A percentile compares a stretch with the other conserved stretches of the same genome.
Evolutionary conservation across 2,888 invertebrate genomes (phyloP).

Genomic region (Agrypnus murinus): DNA sequence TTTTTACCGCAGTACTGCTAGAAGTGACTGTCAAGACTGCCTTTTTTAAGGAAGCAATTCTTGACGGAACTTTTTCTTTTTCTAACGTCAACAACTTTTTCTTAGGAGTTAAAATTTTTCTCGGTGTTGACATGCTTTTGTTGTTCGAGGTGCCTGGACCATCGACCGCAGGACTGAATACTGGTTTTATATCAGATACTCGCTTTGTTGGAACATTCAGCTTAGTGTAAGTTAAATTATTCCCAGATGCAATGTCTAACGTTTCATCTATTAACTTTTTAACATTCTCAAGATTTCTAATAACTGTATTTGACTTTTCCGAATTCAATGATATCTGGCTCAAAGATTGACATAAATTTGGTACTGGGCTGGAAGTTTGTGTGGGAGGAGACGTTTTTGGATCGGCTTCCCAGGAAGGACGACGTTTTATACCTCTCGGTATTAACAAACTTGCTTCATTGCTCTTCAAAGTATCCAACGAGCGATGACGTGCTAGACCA

Average conservation of each 20-base stretch:
- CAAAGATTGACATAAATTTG: slow-evolving; percentile 6
- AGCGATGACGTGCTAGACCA: slow-evolving; percentile 21
- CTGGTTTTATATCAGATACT: slow-evolving; percentile 27
- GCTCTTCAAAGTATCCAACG: slow-evolving; percentile 29
- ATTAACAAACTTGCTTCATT: too few relatives aligned
- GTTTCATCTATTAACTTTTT: slow-evolving; percentile 9
- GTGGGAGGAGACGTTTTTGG: slow-evolving; percentile 25
- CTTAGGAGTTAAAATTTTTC: slow-evolving; percentile 24
- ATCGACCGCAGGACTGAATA: too few relatives aligned
- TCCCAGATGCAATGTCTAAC: not conserved
- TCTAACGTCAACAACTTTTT: not conserved
- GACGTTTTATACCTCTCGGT: not conserved
- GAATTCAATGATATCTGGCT: slow-evolving; percentile 21
- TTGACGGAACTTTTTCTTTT: not conserved
- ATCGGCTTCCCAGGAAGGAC: slow-evolving; percentile 31
- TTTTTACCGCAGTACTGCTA: too few relatives aligned
- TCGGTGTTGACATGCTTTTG: not conserved
- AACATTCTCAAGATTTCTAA: not conserved
- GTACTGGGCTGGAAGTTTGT: slow-evolving; percentile 26
- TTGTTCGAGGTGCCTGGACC: not conserved
- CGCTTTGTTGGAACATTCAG: not conserved
- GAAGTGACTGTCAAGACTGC: too few relatives aligned
- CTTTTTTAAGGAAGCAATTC: too few relatives aligned
- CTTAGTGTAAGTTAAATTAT: slow-evolving; percentile 5
- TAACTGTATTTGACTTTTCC: not conserved